Base-by-base conservation (phyloP, 2,888 invertebrate species). In the Melipona beecheii region DNA sequence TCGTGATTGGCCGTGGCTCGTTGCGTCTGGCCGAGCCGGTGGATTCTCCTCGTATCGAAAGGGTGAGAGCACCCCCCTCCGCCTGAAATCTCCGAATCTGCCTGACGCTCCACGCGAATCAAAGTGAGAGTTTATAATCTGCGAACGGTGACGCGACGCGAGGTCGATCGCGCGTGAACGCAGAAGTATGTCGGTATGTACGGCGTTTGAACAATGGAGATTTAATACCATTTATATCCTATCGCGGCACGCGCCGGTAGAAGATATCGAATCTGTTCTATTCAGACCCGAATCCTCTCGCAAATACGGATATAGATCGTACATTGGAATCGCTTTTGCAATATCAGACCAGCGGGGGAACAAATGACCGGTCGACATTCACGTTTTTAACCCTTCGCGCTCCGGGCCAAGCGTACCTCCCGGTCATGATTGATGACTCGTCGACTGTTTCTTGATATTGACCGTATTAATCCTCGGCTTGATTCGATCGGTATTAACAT, bases 51-150 rank as follows among this genome's bases (percentile, higher is more conserved):
- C 21, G 17, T 6, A 24, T 17, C 17, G n/a, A 54, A 54, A 58
- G 43, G 31, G 72, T n/a, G 76, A 69, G 52, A 65, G 52, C 58
- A 27, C 36, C 17, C 19, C 19, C 11, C 15, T 4, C 19, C 27
- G 1, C 27, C 27, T 27, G 27, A 27, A 27, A 31, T 36, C 21
- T 65, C 52, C 72, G 49, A 27, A 15, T 31, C 31, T 31, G 31
- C 52, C 24, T 52, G 54, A 52, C 24, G 17, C 43, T 43, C 43
- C 43, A 9, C 58, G 49, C 27, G 76, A 81, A 88, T 85, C 77
- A 79, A 83, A 83, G 87, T 54, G 71, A 89, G 89, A 89, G 89
- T 85, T 89, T 87, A 81, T 77, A 75, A 83, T 75, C 80, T 81
- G 73, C 76, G 76, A 85, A 83, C 80, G 75, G 69, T 56, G 68